Evolutionary conservation across 2,797 vertebrate species (phyloP).

Genomic region (Mus caroli): DNA sequence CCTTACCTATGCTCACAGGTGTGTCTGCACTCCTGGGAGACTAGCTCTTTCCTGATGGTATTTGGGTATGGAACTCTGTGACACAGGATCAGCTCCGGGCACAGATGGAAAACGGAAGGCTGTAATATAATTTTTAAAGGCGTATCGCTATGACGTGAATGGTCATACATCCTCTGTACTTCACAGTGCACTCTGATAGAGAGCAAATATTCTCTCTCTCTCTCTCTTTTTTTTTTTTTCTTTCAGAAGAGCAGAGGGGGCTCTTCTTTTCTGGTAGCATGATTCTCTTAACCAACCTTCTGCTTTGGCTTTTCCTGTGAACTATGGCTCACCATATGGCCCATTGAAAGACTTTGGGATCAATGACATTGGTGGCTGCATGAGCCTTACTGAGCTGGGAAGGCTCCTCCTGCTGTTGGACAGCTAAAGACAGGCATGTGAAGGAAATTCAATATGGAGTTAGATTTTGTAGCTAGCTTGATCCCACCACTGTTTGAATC

Average conservation of each 20-base stretch:
- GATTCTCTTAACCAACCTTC: not conserved
- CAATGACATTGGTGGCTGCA: not conserved
- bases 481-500: not conserved
- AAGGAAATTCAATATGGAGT: not conserved
- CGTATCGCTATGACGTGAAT: not conserved
- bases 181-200: not conserved
- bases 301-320: not conserved
- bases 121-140: not conserved
- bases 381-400: not conserved
- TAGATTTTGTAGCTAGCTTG: not conserved
- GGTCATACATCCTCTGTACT: not conserved
- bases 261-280: not conserved
- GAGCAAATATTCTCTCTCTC: slow-evolving; percentile 13
- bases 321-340: not conserved
- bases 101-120: too few species aligned
- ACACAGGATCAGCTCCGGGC: too few species aligned
- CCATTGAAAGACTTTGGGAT: not conserved
- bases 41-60: too few species aligned
- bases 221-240: not conserved
- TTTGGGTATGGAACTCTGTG: too few species aligned
- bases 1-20: too few species aligned
- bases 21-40: too few species aligned
- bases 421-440: not conserved
- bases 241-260: not conserved
- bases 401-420: not conserved